Percentiles rank a stretch among this genome's conserved stretches.
Conservation (phyloP, 1,140 invertebrate genomes). For the Bicyclus anynana region DNA sequence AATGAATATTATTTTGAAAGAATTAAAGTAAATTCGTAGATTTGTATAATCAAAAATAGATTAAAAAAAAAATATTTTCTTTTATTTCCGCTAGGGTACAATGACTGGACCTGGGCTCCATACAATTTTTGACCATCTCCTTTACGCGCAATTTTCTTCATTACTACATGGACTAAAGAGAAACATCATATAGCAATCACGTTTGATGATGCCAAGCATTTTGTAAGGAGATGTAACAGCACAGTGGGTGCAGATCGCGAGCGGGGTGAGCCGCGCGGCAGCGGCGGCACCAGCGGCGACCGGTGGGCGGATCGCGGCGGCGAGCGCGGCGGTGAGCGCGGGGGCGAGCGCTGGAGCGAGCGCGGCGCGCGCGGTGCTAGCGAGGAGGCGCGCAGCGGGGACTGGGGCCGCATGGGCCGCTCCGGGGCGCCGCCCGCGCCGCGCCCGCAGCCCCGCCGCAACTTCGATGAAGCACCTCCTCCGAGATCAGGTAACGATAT, state of each 20-base stretch:
- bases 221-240: not conserved
- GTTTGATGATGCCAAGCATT: too few species aligned
- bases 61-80: too few species aligned
- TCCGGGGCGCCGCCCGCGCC: slow-evolving; percentile 75
- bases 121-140: too few species aligned
- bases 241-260: slow-evolving; percentile 33
- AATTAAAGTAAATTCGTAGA: too few species aligned
- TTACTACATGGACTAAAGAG: too few species aligned
- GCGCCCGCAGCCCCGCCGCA: slow-evolving; percentile 65
- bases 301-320: slow-evolving; percentile 48
- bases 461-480: slow-evolving; percentile 65
- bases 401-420: slow-evolving; percentile 69
- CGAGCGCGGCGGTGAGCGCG: slow-evolving; percentile 34
- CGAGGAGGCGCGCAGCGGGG: slow-evolving; percentile 64
- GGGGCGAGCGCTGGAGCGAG: slow-evolving; percentile 48
- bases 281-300: slow-evolving; percentile 12
- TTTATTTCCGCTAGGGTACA: too few species aligned
- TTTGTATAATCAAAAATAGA: too few species aligned
- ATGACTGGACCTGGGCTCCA: too few species aligned
- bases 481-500: slow-evolving; percentile 46
- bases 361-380: slow-evolving; percentile 44
- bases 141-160: too few species aligned
- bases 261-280: slow-evolving; percentile 47
- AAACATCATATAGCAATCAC: too few species aligned
- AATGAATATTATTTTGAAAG: too few species aligned